Evolutionary conservation across 2,113 vertebrate genomes (phyloP), one percentile per base, ranked within the genome.

Genomic region (Phoxinus phoxinus): DNA sequence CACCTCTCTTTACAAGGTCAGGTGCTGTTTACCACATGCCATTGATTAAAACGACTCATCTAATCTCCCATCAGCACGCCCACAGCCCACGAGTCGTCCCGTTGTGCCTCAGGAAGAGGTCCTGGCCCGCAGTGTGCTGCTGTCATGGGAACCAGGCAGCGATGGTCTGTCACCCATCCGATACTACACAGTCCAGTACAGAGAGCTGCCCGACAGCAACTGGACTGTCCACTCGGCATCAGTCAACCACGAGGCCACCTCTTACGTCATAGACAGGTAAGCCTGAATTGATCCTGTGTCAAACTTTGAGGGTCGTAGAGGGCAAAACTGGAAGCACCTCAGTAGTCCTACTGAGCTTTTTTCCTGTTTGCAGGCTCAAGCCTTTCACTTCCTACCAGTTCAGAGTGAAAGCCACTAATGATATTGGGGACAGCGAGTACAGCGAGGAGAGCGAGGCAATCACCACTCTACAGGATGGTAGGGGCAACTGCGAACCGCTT

Each of bases 331-430:
- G 6, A 30, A 35, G n/a, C 71, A 23, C 32, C 19, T 9, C n/a
- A 79, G 58, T 15, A 23, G 13, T 46, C 51, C 32, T n/a, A 58
- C 79, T 72, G 11, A 13, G 9, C 46, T 8, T 48, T 78, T 61
- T 48, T 32, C 23, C 78, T 88, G 4, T 84, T 63, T 71, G 4
- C 12, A 99, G 98, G 92, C 94, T 99, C 85, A 99, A 99, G 90
- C 98, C 98, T 11, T 99, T 99, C 93, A 99, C 98, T 0, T 97
- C 97, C 32, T 99, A 99, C 94, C 98, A 98, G 93, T 99, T 99
- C 91, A 95, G 97, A 0, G 94, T 99, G 48, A 99, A 99, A 91
- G 97, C 97, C 0, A 99, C 97, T 0, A 99, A 99, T 0, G 98
- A 99, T 93, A 97, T 99, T 0, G 98, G 98, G 74, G 98, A 99